Conservation (phyloP, 2,888 invertebrate species). For the Allygus modestus region DNA sequence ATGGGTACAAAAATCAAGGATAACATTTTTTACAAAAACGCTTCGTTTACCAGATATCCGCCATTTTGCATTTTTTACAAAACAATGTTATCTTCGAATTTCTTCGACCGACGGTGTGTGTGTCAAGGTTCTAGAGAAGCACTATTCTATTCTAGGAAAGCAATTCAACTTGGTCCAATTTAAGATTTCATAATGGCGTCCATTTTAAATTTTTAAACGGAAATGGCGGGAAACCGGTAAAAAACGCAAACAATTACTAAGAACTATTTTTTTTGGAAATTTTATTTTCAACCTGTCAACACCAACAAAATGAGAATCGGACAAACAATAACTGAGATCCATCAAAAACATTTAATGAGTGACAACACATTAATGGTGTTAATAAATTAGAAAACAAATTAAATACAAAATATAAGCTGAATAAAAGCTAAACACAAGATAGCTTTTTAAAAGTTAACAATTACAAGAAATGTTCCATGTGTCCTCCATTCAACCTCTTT, state of each 20-base stretch:
- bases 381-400: neutral
- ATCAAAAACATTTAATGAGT: constrained; percentile 7
- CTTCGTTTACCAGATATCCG: no score
- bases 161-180: neutral
- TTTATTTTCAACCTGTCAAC: no score
- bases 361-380: no score
- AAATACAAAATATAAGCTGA: neutral
- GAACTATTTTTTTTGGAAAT: no score
- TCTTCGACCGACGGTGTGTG: no score
- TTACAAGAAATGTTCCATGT: constrained; percentile 28
- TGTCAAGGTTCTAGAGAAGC: no score
- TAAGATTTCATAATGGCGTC: neutral
- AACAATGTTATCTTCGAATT: no score
- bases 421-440: neutral
- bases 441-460: constrained; percentile 33
- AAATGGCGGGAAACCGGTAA: neutral
- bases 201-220: neutral
- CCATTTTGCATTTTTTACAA: no score
- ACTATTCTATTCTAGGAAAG: no score
- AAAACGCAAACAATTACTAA: neutral
- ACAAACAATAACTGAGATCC: neutral
- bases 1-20: no score
- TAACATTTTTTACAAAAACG: no score
- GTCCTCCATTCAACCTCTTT: constrained; percentile 35
- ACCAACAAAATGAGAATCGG: constrained; percentile 6